Evolutionary conservation across 2,888 invertebrate species (phyloP).

Genomic region (Leptinotarsa haldemani): DNA sequence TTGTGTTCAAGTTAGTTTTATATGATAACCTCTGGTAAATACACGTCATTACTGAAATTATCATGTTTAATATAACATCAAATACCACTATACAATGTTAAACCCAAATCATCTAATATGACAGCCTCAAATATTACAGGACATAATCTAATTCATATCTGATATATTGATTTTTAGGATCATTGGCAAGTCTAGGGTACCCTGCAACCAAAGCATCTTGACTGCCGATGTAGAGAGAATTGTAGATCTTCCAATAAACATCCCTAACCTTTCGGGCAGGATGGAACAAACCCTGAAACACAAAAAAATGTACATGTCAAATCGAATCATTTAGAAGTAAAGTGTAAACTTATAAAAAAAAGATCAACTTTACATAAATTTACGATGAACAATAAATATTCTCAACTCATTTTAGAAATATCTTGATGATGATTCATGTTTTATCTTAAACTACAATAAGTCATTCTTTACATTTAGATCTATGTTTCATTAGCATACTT

Average conservation of each 20-base stretch:
- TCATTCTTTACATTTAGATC: too few relatives aligned
- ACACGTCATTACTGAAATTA: too few relatives aligned
- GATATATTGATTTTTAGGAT: constrained; percentile 92
- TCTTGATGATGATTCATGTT: too few relatives aligned
- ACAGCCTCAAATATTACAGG: constrained; percentile 70
- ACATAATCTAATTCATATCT: constrained; percentile 95
- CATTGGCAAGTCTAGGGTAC: constrained; percentile 96
- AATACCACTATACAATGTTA: constrained; percentile 6
- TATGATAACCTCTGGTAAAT: too few relatives aligned
- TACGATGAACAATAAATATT: too few relatives aligned
- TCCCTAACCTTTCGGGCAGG: constrained; percentile 99
- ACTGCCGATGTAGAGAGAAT: constrained; percentile 98
- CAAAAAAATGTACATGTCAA: not conserved
- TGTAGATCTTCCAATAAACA: constrained; percentile 99
- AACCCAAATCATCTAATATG: constrained; percentile 6
- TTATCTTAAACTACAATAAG: too few relatives aligned
- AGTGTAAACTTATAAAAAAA: too few relatives aligned
- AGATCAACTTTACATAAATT: too few relatives aligned
- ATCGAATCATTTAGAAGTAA: too few relatives aligned
- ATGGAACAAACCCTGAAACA: constrained; percentile 91
- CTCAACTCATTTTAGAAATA: too few relatives aligned
- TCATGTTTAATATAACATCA: constrained; percentile 17
- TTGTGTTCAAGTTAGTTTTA: too few relatives aligned
- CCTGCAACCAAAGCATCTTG: constrained; percentile 98
- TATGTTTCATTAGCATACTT: too few relatives aligned